Evolutionary conservation across 2,797 vertebrate species (phyloP), one percentile per base, ranked within the genome.

Genomic region (Gymnopithys bicolor): DNA sequence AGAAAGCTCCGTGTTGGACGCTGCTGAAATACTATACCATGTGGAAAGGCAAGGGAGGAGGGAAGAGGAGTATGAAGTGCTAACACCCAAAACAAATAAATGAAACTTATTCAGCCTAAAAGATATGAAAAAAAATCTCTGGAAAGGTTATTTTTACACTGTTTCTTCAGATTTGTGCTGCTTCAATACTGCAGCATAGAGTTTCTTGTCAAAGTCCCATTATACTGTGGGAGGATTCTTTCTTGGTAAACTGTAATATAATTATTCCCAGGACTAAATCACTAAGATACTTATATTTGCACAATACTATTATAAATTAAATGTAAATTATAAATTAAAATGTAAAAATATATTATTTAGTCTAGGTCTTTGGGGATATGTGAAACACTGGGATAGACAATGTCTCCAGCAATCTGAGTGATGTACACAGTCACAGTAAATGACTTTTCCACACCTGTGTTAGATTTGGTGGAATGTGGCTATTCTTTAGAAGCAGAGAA

Each of bases 291-390:
- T 94, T 84, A 81, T 53, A 80, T 90, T 76, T 84, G 86, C 69
- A 66, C 41, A 5, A 66, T 71, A 79, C 16, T 63, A 77, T 43
- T 43, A 43, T 43, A 67, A 76, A 82, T 90, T 89, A 94, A 94
- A 91, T 32, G 28, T 53, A 58, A 62, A 46, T 70, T 67, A 90
- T 84, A 89, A 94, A 96, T 93, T 88, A 88, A 56, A 35, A 84
- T 76, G 59, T 41, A 93, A 94, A 95, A 96, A 90, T 39, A 16
- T 43, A 82, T 85, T 88, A 89, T 85, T 91, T 79, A 88, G 64
- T 67, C n/a, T 41, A 74, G 46, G 52, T 84, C 87, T 71, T 63
- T 37, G 32, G 89, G 76, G 85, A 90, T 77, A 66, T 64, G 62
- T 51, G 86, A 87, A 92, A 63, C 52, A 77, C 30, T 71, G 51